phyloP scores from a whole-genome alignment of 2,888 invertebrate genomes.

The Chorisops tibialis region DNA sequence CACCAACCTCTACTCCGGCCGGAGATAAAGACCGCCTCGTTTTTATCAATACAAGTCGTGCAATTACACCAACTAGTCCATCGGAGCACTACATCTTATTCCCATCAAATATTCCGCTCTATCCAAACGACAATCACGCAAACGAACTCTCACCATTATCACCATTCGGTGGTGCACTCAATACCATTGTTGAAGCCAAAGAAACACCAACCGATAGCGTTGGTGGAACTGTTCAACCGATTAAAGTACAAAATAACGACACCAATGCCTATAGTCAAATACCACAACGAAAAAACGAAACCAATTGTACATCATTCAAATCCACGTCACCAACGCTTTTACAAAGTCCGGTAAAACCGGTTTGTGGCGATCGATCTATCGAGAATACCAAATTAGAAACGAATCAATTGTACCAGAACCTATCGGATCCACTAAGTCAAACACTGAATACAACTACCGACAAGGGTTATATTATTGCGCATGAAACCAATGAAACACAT shows the following conservation, averaged over 20 bases:
- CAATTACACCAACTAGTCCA: constrained; percentile 48
- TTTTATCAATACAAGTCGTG: constrained; percentile 44
- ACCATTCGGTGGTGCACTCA: constrained; percentile 42
- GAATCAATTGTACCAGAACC: constrained; percentile 17
- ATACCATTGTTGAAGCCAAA: constrained; percentile 51
- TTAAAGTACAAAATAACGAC: constrained; percentile 44
- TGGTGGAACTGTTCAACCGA: constrained; percentile 47
- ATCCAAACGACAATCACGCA: constrained; percentile 30
- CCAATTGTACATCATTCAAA: constrained; percentile 42
- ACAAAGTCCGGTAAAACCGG: background rate
- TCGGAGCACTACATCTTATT: constrained; percentile 51
- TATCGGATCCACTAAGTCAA: background rate
- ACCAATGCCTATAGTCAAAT: constrained; percentile 44
- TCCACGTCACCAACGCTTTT: background rate
- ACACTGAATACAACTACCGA: background rate
- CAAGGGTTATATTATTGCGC: background rate
- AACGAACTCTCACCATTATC: constrained; percentile 42
- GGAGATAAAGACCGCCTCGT: constrained; percentile 49
- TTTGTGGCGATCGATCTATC: background rate
- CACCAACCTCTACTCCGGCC: constrained; percentile 40
- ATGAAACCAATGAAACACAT: constrained; percentile 18
- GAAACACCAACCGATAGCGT: constrained; percentile 38
- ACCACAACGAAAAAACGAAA: constrained; percentile 34
- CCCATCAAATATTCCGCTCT: constrained; percentile 51
- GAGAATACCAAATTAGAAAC: background rate